Evolutionary conservation across 2,113 vertebrate species (phyloP).

Genomic region (Elephantulus edwardii): DNA sequence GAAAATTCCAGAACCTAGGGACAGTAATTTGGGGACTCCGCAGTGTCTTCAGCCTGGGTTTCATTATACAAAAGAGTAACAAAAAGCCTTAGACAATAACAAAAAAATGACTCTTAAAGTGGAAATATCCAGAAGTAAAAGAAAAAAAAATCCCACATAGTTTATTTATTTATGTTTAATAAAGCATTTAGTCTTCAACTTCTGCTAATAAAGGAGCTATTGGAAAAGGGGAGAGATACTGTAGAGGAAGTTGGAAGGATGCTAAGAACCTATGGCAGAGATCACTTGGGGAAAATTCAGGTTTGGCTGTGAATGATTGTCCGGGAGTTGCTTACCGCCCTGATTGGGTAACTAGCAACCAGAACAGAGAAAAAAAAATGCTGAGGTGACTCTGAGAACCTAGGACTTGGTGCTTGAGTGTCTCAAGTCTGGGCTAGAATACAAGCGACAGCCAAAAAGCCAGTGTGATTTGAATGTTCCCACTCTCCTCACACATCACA

Average conservation of each 20-base stretch:
- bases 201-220: conserved; percentile 25
- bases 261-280: not conserved
- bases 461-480: not conserved
- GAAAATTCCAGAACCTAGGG: conserved; percentile 75
- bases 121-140: conserved; percentile 49
- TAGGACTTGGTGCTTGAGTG: not conserved
- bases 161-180: conserved; percentile 46
- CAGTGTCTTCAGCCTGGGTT: conserved; percentile 60
- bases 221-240: not conserved
- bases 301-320: not conserved
- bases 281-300: not conserved
- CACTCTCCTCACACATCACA: not conserved
- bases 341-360: not conserved
- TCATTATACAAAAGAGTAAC: conserved; percentile 64
- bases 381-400: not conserved
- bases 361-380: not conserved
- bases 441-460: not conserved
- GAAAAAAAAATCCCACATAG: conserved; percentile 55
- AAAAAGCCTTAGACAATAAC: conserved; percentile 32
- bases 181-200: not conserved
- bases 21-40: conserved; percentile 20
- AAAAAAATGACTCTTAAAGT: not conserved
- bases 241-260: conserved; percentile 46
- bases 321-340: not conserved
- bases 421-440: not conserved